A percentile compares a stretch with the other conserved stretches of the same genome.
Conservation (phyloP, 2,888 invertebrate species). For the Phalera bucephala region DNA sequence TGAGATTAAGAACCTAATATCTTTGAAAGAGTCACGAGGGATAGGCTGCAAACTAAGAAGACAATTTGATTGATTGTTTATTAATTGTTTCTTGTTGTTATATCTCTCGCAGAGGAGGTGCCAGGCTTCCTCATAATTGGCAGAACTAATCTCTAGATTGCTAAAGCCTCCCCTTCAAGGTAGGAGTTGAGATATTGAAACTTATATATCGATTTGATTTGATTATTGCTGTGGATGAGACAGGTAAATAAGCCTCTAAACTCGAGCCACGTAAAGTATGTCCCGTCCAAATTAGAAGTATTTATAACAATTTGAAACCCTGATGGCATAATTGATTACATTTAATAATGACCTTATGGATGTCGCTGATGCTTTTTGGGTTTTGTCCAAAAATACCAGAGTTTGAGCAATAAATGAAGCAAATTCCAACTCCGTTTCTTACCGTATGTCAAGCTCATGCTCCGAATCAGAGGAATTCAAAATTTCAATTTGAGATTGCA, state of each 20-base stretch:
- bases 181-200: too few relatives aligned
- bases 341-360: not conserved
- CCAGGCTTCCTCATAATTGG: too few relatives aligned
- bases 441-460: not conserved
- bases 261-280: constrained; percentile 24
- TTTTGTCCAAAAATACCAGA: not conserved
- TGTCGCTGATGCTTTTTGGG: not conserved
- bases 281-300: constrained; percentile 23
- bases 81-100: too few relatives aligned
- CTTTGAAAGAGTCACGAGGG: too few relatives aligned
- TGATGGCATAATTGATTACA: not conserved
- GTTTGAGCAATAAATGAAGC: not conserved
- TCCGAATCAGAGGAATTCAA: not conserved
- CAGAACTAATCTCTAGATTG: too few relatives aligned
- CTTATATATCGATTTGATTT: constrained; percentile 9
- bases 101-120: too few relatives aligned
- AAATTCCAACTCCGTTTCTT: not conserved
- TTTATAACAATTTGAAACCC: constrained; percentile 18
- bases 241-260: constrained; percentile 20
- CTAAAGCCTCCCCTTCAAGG: too few relatives aligned
- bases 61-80: too few relatives aligned
- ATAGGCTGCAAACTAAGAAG: too few relatives aligned
- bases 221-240: constrained; percentile 20
- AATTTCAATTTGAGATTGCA: not conserved
- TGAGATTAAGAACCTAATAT: too few relatives aligned